Conservation (phyloP, 2,888 invertebrate genomes). For the Phanerotoma sp. region DNA sequence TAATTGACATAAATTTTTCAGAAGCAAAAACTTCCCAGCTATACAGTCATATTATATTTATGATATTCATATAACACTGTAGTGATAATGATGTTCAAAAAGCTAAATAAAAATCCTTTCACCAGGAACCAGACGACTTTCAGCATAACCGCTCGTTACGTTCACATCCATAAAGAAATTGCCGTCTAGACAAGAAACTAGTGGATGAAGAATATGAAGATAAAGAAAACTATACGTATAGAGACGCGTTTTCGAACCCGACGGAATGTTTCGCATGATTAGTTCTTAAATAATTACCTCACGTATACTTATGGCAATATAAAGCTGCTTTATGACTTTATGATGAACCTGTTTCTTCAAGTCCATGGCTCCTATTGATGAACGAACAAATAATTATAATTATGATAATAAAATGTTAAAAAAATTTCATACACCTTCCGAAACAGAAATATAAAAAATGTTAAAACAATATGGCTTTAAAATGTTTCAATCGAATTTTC, state of each 20-base stretch:
- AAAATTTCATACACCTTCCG: neutral
- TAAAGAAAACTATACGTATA: constrained; percentile 14
- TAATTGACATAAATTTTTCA: neutral
- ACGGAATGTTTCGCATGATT: constrained; percentile 46
- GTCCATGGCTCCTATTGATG: constrained; percentile 11
- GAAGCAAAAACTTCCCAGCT: neutral
- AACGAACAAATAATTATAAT: neutral
- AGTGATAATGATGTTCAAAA: constrained; percentile 11
- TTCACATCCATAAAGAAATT: constrained; percentile 13
- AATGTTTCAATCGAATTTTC: too few relatives aligned
- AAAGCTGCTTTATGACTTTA: constrained; percentile 51
- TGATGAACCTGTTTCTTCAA: constrained; percentile 51
- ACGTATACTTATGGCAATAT: constrained; percentile 47
- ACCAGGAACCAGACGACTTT: constrained; percentile 8
- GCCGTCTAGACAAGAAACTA: constrained; percentile 9
- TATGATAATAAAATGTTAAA: neutral
- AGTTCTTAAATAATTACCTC: constrained; percentile 52
- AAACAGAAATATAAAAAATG: neutral
- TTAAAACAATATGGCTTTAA: too few relatives aligned
- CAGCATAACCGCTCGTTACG: constrained; percentile 3
- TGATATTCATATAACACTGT: constrained; percentile 10
- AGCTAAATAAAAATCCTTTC: constrained; percentile 13
- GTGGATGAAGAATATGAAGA: constrained; percentile 2
- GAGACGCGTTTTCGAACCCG: constrained; percentile 22
- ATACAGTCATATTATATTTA: constrained; percentile 12